These are phyloP conservation scores for Limnephilus auricula DNA, from an alignment of 2,888 invertebrate species.

Conservation along the genomic window DNA sequence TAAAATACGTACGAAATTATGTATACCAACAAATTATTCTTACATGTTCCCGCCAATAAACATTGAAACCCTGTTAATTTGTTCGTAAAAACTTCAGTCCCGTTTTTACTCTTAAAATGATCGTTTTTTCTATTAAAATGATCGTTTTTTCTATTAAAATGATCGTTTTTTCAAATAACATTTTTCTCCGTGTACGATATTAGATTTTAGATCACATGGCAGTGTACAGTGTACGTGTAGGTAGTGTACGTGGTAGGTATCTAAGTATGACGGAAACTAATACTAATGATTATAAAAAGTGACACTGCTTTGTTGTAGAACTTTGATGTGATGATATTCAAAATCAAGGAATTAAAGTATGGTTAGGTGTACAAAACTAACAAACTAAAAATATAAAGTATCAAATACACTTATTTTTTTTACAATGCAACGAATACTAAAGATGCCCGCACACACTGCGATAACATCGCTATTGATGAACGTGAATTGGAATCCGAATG, in stretches of 20 bases:
- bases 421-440: neutral
- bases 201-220: neutral
- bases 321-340: no score
- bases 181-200: no score
- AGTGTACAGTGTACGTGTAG: neutral
- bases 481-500: neutral
- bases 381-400: neutral
- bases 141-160: no score
- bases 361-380: neutral
- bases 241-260: neutral
- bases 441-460: neutral
- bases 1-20: no score
- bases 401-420: neutral
- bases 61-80: no score
- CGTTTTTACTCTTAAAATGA: no score
- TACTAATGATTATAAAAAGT: neutral
- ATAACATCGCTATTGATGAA: neutral
- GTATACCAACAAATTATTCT: no score
- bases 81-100: no score
- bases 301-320: neutral
- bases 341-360: neutral
- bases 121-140: no score
- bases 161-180: no score
- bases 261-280: neutral
- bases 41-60: no score